phyloP scores from a whole-genome alignment of 2,797 vertebrate genomes.

The Malacoctenus gilli region DNA sequence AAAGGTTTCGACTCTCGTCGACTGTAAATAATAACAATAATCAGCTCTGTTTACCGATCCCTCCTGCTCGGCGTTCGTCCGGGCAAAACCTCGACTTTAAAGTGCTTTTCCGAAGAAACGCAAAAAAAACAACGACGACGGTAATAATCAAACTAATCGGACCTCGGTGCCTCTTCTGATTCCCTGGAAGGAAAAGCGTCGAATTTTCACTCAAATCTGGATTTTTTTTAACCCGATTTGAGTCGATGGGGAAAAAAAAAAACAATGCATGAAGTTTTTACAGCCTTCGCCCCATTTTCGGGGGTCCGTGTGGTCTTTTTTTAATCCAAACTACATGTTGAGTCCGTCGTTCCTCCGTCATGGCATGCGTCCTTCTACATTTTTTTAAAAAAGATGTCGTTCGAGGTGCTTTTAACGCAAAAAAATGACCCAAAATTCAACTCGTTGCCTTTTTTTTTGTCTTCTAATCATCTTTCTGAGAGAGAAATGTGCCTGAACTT shows the following conservation, averaged over 20 bases:
- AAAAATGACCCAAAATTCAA: conserved; percentile 24
- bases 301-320: conserved; percentile 35
- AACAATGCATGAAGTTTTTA: conserved; percentile 15
- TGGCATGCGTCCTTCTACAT: conserved; percentile 21
- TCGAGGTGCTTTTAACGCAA: conserved; percentile 33
- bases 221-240: conserved; percentile 29
- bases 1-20: conserved; percentile 15
- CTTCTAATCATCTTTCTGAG: conserved; percentile 11
- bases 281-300: conserved; percentile 28
- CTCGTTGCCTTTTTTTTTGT: conserved; percentile 1
- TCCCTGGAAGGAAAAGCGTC: conserved; percentile 46
- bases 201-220: conserved; percentile 29
- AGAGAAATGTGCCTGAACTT: conserved; percentile 78
- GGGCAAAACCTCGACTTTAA: background rate
- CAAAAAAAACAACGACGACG: conserved; percentile 67
- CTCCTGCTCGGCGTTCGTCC: too few species aligned
- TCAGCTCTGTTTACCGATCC: too few species aligned
- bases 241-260: conserved; percentile 28
- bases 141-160: conserved; percentile 25
- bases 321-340: conserved; percentile 20
- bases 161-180: conserved; percentile 89
- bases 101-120: conserved; percentile 48
- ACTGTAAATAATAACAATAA: conserved; percentile 66
- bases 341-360: conserved; percentile 24
- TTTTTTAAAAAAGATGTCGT: conserved; percentile 18